phyloP scores from a whole-genome alignment of 2,797 vertebrate species.

The Malurus splendens region DNA sequence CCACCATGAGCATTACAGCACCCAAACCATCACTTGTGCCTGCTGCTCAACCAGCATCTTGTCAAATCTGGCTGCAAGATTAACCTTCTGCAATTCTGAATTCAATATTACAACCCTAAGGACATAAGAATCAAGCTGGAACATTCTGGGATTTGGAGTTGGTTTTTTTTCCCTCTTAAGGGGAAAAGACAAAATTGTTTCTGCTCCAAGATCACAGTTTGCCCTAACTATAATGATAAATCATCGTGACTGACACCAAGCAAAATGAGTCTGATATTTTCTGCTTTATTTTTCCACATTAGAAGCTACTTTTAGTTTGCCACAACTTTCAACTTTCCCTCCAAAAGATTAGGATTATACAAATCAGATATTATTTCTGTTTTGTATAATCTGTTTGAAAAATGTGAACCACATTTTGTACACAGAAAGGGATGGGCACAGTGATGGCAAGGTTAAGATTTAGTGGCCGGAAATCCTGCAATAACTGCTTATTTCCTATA shows the following conservation, averaged over 20 bases:
- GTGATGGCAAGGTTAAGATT: neutral
- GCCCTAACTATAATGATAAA: slow-evolving; percentile 57
- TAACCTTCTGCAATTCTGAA: slow-evolving; percentile 71
- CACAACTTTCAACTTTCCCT: slow-evolving; percentile 51
- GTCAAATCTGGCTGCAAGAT: slow-evolving; percentile 74
- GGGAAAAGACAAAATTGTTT: slow-evolving; percentile 63
- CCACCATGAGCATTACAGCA: slow-evolving; percentile 41
- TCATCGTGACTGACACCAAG: slow-evolving; percentile 64
- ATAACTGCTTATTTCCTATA: neutral
- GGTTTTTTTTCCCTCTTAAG: slow-evolving; percentile 36
- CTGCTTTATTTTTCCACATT: slow-evolving; percentile 52
- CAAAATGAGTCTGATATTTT: slow-evolving; percentile 66
- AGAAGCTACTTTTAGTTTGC: slow-evolving; percentile 57
- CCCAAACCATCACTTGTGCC: slow-evolving; percentile 61
- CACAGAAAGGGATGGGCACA: neutral
- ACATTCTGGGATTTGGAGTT: slow-evolving; percentile 42
- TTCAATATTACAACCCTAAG: slow-evolving; percentile 74
- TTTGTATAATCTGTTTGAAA: slow-evolving; percentile 9
- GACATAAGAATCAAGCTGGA: slow-evolving; percentile 69
- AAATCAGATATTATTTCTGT: slow-evolving; percentile 21
- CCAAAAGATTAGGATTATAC: slow-evolving; percentile 24
- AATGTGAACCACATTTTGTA: neutral
- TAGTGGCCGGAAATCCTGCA: neutral
- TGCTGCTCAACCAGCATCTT: slow-evolving; percentile 62
- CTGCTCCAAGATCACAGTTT: slow-evolving; percentile 59